phyloP scores from a whole-genome alignment of 2,113 vertebrate genomes.

The Oriolus oriolus region DNA sequence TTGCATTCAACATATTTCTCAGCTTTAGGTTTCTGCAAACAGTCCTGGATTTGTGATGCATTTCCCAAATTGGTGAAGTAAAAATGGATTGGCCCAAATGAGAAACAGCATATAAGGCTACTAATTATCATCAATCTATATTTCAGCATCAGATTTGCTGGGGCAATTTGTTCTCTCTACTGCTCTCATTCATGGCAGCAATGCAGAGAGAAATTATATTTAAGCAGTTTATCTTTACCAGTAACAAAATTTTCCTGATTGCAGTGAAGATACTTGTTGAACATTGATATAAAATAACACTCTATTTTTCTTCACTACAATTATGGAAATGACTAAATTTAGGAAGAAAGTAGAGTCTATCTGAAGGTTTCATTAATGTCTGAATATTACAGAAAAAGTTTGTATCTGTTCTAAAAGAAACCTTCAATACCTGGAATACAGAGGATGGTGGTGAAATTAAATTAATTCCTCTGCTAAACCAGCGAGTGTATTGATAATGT shows the following conservation, averaged over 20 bases:
- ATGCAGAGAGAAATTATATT: background rate
- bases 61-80: background rate
- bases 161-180: background rate
- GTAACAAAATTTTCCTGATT: background rate
- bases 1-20: background rate
- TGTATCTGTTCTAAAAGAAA: background rate
- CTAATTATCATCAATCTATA: background rate
- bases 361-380: background rate
- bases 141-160: background rate
- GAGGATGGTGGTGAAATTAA: background rate
- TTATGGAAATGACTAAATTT: constrained; percentile 2
- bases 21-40: background rate
- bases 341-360: background rate
- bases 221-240: background rate
- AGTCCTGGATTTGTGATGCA: background rate
- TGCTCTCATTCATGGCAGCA: background rate
- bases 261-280: background rate
- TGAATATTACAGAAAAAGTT: background rate
- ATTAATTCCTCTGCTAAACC: background rate
- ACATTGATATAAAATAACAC: background rate
- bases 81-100: background rate
- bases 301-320: background rate
- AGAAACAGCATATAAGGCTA: background rate
- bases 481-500: background rate
- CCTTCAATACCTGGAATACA: background rate